These are phyloP conservation scores for Saguinus oedipus DNA, from an alignment of 2,797 vertebrate species.

Conservation along the genomic window DNA sequence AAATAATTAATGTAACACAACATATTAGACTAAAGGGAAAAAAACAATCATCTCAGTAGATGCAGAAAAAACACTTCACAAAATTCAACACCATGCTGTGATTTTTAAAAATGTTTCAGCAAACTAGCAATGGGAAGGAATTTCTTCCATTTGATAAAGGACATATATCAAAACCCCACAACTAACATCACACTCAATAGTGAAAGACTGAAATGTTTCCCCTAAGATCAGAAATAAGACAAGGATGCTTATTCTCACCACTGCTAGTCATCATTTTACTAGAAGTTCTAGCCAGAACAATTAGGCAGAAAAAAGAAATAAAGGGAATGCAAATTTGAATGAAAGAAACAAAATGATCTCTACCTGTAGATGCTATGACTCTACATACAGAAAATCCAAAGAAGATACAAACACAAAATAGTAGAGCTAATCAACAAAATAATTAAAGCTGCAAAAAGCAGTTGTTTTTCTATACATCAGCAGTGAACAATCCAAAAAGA, in stretches of 20 bases:
- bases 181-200: neutral
- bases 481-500: neutral
- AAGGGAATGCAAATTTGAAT: neutral
- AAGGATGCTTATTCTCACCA: neutral
- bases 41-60: neutral
- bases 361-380: neutral
- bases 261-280: neutral
- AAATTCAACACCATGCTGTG: neutral
- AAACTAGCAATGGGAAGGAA: neutral
- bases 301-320: neutral
- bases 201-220: neutral
- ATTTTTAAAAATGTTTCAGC: neutral
- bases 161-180: neutral
- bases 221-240: neutral
- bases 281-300: neutral
- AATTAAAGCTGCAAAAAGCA: neutral
- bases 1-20: neutral
- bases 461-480: neutral
- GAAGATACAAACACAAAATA: neutral
- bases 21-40: neutral
- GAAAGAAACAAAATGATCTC: neutral
- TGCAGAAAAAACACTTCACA: neutral
- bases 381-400: neutral
- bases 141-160: neutral
- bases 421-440: neutral